phyloP scores from a whole-genome alignment of 2,797 vertebrate genomes.

The Pangasius djambal region DNA sequence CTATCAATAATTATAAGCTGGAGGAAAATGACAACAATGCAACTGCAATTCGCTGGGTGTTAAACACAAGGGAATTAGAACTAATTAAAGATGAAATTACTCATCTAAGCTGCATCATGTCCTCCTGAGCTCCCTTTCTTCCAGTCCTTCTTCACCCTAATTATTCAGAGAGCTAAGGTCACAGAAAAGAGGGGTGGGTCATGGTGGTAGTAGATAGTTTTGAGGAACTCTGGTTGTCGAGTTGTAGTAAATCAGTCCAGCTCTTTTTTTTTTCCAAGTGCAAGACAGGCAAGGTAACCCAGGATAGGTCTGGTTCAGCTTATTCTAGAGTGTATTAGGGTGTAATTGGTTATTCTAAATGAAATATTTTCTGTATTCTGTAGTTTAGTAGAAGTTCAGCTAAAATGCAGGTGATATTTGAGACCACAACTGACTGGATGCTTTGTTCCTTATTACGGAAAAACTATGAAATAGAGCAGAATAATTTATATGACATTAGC shows the following conservation, averaged over 20 bases:
- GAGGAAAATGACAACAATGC: conserved; percentile 59
- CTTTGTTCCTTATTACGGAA: conserved; percentile 47
- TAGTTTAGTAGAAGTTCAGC: background rate
- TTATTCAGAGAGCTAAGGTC: conserved; percentile 61
- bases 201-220: conserved; percentile 34
- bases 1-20: conserved; percentile 74
- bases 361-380: background rate
- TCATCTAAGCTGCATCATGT: conserved; percentile 72
- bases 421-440: background rate
- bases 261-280: conserved; percentile 53
- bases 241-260: conserved; percentile 22
- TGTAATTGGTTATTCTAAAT: background rate
- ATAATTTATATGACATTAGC: conserved; percentile 72
- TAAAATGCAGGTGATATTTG: background rate
- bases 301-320: conserved; percentile 48
- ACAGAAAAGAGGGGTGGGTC: conserved; percentile 56
- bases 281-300: conserved; percentile 70
- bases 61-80: conserved; percentile 69
- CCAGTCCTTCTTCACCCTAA: conserved; percentile 54
- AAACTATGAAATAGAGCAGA: conserved; percentile 53
- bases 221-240: background rate
- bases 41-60: conserved; percentile 71
- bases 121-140: conserved; percentile 48
- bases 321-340: background rate
- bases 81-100: conserved; percentile 77